Percentiles rank a stretch among this genome's conserved stretches.
Evolutionary conservation across 2,113 vertebrate genomes (phyloP).

Genomic region (Rana temporaria): DNA sequence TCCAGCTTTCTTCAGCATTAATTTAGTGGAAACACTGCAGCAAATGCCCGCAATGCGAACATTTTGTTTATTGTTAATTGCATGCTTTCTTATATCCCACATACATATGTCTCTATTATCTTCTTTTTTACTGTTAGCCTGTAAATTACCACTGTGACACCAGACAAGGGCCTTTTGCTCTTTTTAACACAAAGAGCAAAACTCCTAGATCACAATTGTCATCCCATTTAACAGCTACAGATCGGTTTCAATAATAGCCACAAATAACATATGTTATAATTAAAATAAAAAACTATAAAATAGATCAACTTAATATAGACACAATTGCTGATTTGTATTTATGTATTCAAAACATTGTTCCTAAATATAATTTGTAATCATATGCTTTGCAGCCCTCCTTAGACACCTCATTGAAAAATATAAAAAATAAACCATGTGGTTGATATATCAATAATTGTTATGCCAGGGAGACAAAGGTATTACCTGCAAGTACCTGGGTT

Average conservation of each 20-base stretch:
- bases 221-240: background rate
- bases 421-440: no score
- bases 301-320: no score
- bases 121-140: conserved; percentile 28
- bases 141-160: conserved; percentile 28
- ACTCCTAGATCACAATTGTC: conserved; percentile 8
- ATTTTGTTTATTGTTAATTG: conserved; percentile 22
- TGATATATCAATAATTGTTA: no score
- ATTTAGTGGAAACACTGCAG: conserved; percentile 33
- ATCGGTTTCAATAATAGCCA: background rate
- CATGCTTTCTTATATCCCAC: conserved; percentile 15
- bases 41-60: conserved; percentile 37
- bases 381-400: no score
- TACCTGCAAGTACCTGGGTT: no score
- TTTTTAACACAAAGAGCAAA: background rate
- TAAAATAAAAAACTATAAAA: no score
- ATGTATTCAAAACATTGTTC: no score
- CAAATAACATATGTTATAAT: background rate
- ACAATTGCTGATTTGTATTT: no score
- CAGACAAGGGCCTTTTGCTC: conserved; percentile 22
- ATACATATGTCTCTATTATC: conserved; percentile 40
- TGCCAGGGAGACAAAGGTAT: no score
- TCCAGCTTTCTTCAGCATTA: conserved; percentile 17
- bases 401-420: no score
- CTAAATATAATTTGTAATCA: no score